A percentile compares a stretch with the other conserved stretches of the same genome.
Conservation (phyloP, 2,888 invertebrate genomes). For the Griposia aprilina region DNA sequence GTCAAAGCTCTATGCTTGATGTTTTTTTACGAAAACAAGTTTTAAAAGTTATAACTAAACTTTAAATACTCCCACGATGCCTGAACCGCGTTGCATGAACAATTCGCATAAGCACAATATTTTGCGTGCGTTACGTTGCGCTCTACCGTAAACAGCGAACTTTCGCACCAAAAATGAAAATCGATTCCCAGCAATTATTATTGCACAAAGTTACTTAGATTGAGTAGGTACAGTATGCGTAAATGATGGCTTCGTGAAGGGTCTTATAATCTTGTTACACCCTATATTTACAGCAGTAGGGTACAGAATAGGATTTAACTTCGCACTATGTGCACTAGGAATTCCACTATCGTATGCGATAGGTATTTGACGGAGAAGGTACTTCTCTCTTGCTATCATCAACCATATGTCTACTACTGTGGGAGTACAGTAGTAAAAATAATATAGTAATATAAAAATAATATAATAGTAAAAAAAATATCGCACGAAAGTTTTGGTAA, state of each 20-base stretch:
- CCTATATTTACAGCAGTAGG: not conserved
- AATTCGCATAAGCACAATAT: too few relatives aligned
- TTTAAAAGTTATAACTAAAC: not conserved
- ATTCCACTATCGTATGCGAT: not conserved
- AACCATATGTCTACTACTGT: too few relatives aligned
- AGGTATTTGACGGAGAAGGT: not conserved
- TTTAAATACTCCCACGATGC: not conserved
- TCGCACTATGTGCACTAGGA: not conserved
- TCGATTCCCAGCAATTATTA: not conserved
- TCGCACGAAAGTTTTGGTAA: too few relatives aligned
- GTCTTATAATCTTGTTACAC: not conserved
- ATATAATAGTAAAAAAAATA: too few relatives aligned
- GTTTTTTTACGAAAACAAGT: not conserved
- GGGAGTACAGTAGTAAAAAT: too few relatives aligned
- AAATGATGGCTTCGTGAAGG: not conserved
- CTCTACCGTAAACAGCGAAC: not conserved
- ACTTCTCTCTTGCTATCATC: too few relatives aligned
- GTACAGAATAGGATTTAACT: too few relatives aligned
- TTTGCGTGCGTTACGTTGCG: not conserved
- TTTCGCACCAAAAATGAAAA: not conserved
- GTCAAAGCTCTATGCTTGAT: too few relatives aligned
- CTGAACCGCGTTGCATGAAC: too few relatives aligned
- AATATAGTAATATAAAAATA: too few relatives aligned
- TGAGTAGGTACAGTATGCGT: not conserved
- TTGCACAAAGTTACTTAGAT: not conserved